Percentiles rank a stretch among this genome's conserved stretches.
phyloP scores from a whole-genome alignment of 2,113 vertebrate species.

The Anoura caudifer region DNA sequence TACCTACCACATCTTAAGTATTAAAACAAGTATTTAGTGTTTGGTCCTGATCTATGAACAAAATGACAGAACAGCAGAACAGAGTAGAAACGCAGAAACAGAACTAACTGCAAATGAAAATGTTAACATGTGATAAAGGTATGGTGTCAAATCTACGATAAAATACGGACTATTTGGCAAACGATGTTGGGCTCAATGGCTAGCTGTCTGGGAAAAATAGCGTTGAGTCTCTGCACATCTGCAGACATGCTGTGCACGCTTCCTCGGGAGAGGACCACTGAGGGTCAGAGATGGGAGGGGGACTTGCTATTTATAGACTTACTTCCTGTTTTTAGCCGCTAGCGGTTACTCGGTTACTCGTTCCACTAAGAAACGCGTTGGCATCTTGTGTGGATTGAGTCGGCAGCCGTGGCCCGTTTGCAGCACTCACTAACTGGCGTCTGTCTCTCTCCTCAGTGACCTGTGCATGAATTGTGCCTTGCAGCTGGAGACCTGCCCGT shows the following conservation, averaged over 20 bases:
- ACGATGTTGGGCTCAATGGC: not conserved
- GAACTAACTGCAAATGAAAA: slow-evolving; percentile 1
- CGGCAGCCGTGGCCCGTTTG: not conserved
- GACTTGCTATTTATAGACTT: not conserved
- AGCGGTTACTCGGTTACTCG: no score
- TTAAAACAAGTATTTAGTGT: not conserved
- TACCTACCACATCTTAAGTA: not conserved
- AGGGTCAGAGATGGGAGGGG: not conserved
- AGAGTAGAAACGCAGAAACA: not conserved
- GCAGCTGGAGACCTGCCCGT: slow-evolving; percentile 98
- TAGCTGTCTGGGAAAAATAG: not conserved
- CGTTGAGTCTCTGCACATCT: not conserved
- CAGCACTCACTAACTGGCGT: slow-evolving; percentile 12
- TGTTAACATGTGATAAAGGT: not conserved
- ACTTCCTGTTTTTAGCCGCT: not conserved
- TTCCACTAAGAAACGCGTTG: not conserved
- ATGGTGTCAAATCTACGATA: not conserved
- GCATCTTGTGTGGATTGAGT: not conserved
- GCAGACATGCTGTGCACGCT: not conserved
- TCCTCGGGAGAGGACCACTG: not conserved
- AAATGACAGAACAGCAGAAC: not conserved
- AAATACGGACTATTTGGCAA: not conserved
- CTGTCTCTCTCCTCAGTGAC: slow-evolving; percentile 84
- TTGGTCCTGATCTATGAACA: not conserved
- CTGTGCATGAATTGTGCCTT: slow-evolving; percentile 99